Percentiles rank a stretch among this genome's conserved stretches.
These are phyloP conservation scores for Parapristionchus giblindavisi DNA, from an alignment of 2,888 invertebrate genomes.

Conservation along the genomic window DNA sequence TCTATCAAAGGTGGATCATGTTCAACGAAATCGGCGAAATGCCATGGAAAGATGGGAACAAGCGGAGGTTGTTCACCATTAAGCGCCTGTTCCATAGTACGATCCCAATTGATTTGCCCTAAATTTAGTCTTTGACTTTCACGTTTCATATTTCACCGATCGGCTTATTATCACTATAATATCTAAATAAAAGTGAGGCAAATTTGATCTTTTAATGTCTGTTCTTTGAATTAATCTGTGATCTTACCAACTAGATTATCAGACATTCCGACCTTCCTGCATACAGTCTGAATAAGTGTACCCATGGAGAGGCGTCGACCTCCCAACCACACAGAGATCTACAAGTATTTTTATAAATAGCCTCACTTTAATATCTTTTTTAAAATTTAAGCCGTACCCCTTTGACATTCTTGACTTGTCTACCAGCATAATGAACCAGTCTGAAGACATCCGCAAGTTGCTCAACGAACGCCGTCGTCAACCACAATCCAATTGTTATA, in stretches of 20 bases:
- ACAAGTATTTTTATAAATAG: conserved; percentile 30
- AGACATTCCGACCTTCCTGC: conserved; percentile 65
- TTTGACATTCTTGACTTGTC: conserved; percentile 66
- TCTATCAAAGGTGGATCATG: conserved; percentile 67
- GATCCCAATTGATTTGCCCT: conserved; percentile 67
- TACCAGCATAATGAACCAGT: conserved; percentile 66
- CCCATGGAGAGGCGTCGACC: conserved; percentile 64
- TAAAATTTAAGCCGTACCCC: conserved; percentile 43
- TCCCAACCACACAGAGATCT: conserved; percentile 67
- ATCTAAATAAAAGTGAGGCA: too few species aligned
- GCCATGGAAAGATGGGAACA: conserved; percentile 67
- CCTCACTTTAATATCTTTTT: background rate
- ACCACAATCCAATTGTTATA: conserved; percentile 66
- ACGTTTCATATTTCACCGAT: too few species aligned
- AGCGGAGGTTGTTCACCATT: conserved; percentile 54
- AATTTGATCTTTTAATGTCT: too few species aligned
- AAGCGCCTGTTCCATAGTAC: conserved; percentile 58
- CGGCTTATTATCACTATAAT: too few species aligned
- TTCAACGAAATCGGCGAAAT: conserved; percentile 65
- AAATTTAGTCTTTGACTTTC: too few species aligned
- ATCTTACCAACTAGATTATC: conserved; percentile 61
- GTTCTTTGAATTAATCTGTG: background rate
- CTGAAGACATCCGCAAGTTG: conserved; percentile 67
- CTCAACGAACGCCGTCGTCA: conserved; percentile 66
- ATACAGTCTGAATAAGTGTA: conserved; percentile 65